Evolutionary conservation across 2,113 vertebrate species (phyloP), one percentile per base, ranked within the genome.

Genomic region (Electrona antarctica): DNA sequence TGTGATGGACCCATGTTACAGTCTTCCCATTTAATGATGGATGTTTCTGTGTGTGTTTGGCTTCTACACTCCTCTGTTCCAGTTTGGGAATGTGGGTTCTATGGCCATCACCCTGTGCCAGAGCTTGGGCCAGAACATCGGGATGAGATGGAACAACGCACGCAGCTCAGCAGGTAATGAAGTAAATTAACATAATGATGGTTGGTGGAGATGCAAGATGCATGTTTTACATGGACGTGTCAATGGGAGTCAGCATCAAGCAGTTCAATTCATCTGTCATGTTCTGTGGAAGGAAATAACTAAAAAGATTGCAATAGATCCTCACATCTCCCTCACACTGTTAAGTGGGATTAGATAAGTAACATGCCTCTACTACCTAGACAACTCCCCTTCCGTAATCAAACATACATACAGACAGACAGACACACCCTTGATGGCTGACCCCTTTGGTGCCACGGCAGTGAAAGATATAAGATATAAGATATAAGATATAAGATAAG

Each of bases 61-160:
- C 46, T 60, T 71, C 45, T 13, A 0, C 64, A 3, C 69, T 0
- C 66, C 0, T 66, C 47, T 51, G 7, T 81, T 83, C 2, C 88
- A 98, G 96, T 96, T 95, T 1, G 96, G 96, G 66, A 98, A 91
- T 21, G 94, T 97, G 13, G 94, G 92, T 0, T 92, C 94, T 1
- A 97, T 98, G 96, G 96, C 95, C 0, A 92, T 97, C 80, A 96
- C 95, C 0, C 88, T 98, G 88, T 96, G 95, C 4, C 96, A 98
- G 92, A 97, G 95, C 0, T 91, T 98, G 69, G 97, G 97, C n/a
- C 96, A 98, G 90, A 98, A 98, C 86, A 89, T 98, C 73, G 96
- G 96, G 72, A 98, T 98, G 96, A 96, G 94, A 94, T 98, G 96
- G 96, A 98, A 97, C 86, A 97, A 96, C 79, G 93, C 92, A 61